Evolutionary conservation across 2,113 vertebrate species (phyloP).

Genomic region (Chaenogobius annularis): DNA sequence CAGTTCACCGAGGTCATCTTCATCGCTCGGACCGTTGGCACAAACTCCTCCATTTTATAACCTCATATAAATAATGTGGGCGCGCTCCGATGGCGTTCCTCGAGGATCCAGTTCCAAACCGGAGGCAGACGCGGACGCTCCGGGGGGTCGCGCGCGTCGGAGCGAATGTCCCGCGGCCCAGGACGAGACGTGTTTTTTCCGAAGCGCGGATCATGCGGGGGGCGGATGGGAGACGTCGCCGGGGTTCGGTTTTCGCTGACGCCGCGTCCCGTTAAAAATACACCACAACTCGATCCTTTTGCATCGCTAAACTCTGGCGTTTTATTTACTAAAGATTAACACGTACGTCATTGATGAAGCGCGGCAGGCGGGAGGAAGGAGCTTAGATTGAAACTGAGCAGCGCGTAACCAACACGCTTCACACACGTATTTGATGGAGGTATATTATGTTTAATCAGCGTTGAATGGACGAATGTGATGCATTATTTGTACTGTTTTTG

Average conservation of each 20-base stretch:
- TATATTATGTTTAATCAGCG: too few species aligned
- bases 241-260: constrained; percentile 39
- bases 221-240: constrained; percentile 40
- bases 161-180: constrained; percentile 25
- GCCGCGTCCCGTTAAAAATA: constrained; percentile 43
- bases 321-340: constrained; percentile 46
- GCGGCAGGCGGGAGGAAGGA: background rate
- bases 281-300: background rate
- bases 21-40: too few species aligned
- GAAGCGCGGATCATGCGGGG: constrained; percentile 48
- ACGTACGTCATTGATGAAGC: constrained; percentile 15
- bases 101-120: background rate
- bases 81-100: too few species aligned
- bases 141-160: constrained; percentile 23
- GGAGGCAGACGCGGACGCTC: constrained; percentile 36
- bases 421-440: too few species aligned
- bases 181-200: constrained; percentile 41
- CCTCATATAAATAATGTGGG: too few species aligned
- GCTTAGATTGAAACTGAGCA: background rate
- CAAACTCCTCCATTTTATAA: too few species aligned
- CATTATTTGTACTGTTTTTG: too few species aligned
- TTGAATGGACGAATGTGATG: too few species aligned
- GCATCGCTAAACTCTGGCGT: constrained; percentile 26
- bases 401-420: background rate
- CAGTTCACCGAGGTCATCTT: too few species aligned